Base-by-base conservation (phyloP, 2,888 invertebrate genomes). In the Cylindroiulus punctatus region DNA sequence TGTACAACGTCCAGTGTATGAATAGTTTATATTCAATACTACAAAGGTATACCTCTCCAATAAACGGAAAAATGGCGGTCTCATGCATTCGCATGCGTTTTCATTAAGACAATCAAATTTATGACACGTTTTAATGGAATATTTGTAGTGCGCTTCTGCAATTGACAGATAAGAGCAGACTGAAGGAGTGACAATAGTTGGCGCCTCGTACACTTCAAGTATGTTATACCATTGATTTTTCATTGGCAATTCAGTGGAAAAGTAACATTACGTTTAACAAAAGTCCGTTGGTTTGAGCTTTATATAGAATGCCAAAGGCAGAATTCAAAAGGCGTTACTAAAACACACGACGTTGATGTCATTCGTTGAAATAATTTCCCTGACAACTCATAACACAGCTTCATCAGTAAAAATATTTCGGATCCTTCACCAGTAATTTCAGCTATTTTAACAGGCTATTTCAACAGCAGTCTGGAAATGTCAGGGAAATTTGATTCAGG, bases 191-290 rank as follows among this genome's bases (percentile, higher is more conserved):
- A n/a, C 52, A 52, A 52, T 52, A 52, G 52, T 52, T 19, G 52
- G 52, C 52, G 52, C 17, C 52, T 52, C 52, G 1, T n/a, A 52
- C n/a, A 52, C 36, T 36, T n/a, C n/a, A n/a, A n/a, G n/a, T 47
- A 52, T n/a, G 52, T 52, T 52, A 52, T 52, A n/a, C 52, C 52
- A 52, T 52, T 52, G 52, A 52, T 52, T 52, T 52, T 52, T 52
- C 52, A 52, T 5, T 52, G 17, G 7, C 36, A 36, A 36, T 36
- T 36, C 36, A n/a, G 52, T 52, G 52, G 52, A 1, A 52, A 52
- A 52, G 2, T 47, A 14, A 52, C 5, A n/a, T n/a, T 52, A n/a
- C n/a, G 52, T 52, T 19, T n/a, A 52, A 52, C 52, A 52, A 52
- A 52, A 52, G 17, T 52, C 5, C 52, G 52, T 47, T n/a, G n/a